Conservation (phyloP, 2,797 vertebrate species). For the Amblyopsis hoosieri region DNA sequence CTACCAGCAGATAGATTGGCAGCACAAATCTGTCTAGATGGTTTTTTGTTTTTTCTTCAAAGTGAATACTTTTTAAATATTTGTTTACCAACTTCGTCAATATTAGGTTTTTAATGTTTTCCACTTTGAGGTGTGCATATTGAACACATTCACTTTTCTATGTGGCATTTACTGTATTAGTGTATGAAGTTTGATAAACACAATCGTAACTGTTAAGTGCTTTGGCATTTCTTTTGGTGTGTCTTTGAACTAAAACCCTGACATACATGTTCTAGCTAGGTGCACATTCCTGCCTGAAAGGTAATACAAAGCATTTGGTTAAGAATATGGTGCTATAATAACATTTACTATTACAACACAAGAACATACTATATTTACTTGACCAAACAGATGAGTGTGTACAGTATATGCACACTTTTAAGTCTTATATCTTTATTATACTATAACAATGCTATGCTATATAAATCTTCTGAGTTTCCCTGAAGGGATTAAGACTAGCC, state of each 20-base stretch:
- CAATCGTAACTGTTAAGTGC: neutral
- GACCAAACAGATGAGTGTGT: too few species aligned
- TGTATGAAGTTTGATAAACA: constrained; percentile 23
- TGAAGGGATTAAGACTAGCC: too few species aligned
- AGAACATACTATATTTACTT: neutral
- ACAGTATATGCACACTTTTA: too few species aligned
- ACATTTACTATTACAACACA: neutral
- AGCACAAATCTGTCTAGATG: constrained; percentile 56
- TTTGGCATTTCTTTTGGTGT: neutral
- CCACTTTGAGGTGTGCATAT: constrained; percentile 27
- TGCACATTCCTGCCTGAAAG: neutral
- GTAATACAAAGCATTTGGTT: constrained; percentile 8
- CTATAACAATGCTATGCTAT: too few species aligned
- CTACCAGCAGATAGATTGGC: constrained; percentile 30
- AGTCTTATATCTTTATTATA: too few species aligned
- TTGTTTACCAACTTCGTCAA: constrained; percentile 17
- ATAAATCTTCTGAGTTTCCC: too few species aligned
- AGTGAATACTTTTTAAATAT: constrained; percentile 3
- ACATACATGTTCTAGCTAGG: neutral
- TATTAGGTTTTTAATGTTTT: constrained; percentile 24
- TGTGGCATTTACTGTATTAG: constrained; percentile 25
- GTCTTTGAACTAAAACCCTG: neutral
- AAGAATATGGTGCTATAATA: neutral
- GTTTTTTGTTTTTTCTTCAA: neutral
- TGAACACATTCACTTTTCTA: constrained; percentile 54